phyloP scores from a whole-genome alignment of 2,888 invertebrate species.

The Nasonovia ribisnigri region DNA sequence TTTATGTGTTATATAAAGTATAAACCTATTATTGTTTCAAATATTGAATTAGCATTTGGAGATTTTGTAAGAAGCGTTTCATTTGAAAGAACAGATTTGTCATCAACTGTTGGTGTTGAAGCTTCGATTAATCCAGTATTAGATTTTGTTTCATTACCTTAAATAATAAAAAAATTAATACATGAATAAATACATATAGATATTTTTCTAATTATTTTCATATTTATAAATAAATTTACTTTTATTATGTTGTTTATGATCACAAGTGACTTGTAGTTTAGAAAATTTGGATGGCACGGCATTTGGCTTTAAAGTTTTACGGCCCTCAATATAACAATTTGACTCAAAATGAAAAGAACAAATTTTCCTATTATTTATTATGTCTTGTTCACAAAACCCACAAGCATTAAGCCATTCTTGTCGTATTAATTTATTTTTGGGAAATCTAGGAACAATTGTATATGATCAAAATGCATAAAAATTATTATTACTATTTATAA shows the following conservation, averaged over 20 bases:
- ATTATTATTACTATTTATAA: slow-evolving; percentile 1
- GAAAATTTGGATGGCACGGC: background rate
- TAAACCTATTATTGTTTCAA: background rate
- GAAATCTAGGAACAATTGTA: background rate
- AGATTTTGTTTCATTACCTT: background rate
- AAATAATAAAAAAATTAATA: background rate
- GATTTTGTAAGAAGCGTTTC: background rate
- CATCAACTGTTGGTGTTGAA: background rate
- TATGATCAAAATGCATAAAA: background rate
- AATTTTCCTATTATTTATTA: slow-evolving; percentile 12
- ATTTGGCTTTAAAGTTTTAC: background rate
- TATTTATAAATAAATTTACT: background rate
- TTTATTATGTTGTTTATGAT: background rate
- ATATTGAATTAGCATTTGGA: background rate
- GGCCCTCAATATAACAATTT: slow-evolving; percentile 1
- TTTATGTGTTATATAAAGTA: too few relatives aligned
- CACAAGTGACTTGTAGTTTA: background rate
- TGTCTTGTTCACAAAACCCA: slow-evolving; percentile 1
- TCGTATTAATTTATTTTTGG: background rate
- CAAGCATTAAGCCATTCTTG: slow-evolving; percentile 12
- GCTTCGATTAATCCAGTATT: background rate
- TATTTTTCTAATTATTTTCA: background rate
- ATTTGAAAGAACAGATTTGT: background rate
- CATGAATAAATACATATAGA: too few relatives aligned
- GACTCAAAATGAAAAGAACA: background rate